A percentile compares a stretch with the other conserved stretches of the same genome.
Evolutionary conservation across 1,140 invertebrate genomes (phyloP).

Genomic region (Monomorium pharaonis): DNA sequence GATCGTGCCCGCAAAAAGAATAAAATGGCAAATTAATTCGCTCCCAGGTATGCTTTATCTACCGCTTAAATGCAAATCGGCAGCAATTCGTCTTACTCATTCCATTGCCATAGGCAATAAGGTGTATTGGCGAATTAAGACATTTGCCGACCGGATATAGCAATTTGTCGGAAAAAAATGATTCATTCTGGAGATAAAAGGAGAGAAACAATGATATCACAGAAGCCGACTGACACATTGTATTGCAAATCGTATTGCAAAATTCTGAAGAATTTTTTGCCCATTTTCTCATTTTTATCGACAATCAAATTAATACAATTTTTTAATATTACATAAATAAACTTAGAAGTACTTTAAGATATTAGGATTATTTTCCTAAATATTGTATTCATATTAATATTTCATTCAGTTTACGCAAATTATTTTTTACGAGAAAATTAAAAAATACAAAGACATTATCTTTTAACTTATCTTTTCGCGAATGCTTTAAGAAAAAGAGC

Average conservation of each 20-base stretch:
- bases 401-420: not conserved
- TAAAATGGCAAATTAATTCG: conserved; percentile 70
- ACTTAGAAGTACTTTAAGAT: too few species aligned
- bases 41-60: conserved; percentile 64
- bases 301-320: not conserved
- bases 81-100: conserved; percentile 71
- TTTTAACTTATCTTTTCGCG: not conserved
- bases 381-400: conserved; percentile 1
- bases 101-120: conserved; percentile 65
- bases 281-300: not conserved
- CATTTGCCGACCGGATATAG: conserved; percentile 43
- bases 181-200: not conserved
- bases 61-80: conserved; percentile 70
- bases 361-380: not conserved
- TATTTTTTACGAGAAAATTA: not conserved
- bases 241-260: not conserved
- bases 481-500: not conserved
- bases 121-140: conserved; percentile 69
- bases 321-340: not conserved
- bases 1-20: conserved; percentile 29
- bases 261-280: not conserved
- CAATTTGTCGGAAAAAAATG: not conserved
- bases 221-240: not conserved
- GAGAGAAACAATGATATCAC: not conserved
- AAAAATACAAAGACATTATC: not conserved